Evolutionary conservation across 2,888 invertebrate genomes (phyloP).

Genomic region (Barypeithes pellucidus): DNA sequence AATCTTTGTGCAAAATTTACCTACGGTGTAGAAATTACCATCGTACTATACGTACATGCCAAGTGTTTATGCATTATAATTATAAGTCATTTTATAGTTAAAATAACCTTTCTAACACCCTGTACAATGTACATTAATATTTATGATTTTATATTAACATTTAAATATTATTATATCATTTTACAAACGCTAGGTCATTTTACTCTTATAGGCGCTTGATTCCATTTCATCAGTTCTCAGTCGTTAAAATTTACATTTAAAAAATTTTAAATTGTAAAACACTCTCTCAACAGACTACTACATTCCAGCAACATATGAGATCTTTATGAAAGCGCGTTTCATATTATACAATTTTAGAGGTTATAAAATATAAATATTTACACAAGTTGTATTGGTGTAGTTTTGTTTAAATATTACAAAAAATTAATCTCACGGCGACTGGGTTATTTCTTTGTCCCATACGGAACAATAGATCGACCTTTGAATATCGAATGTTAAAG

Average conservation of each 20-base stretch:
- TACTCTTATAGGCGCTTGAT: conserved; percentile 19
- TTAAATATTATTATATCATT: background rate
- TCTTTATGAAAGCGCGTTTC: conserved; percentile 41
- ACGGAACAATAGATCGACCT: no score
- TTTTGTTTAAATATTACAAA: no score
- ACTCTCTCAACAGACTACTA: background rate
- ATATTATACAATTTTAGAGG: conserved; percentile 29
- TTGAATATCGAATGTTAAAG: no score
- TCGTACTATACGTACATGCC: no score
- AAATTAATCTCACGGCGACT: no score
- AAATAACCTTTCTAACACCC: background rate
- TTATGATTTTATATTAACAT: conserved; percentile 4
- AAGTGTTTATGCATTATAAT: no score
- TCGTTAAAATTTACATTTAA: conserved; percentile 29
- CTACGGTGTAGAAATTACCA: no score
- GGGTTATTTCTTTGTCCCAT: no score
- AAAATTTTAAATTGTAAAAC: conserved; percentile 6
- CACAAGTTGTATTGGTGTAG: background rate
- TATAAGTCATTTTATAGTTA: no score
- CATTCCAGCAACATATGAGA: conserved; percentile 36
- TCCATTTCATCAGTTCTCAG: conserved; percentile 26
- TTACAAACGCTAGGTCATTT: background rate
- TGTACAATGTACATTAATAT: conserved; percentile 13
- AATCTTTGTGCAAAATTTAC: no score
- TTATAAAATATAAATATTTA: conserved; percentile 17